Conservation (phyloP, 2,797 vertebrate species). For the Stomatorhinus walkeri region DNA sequence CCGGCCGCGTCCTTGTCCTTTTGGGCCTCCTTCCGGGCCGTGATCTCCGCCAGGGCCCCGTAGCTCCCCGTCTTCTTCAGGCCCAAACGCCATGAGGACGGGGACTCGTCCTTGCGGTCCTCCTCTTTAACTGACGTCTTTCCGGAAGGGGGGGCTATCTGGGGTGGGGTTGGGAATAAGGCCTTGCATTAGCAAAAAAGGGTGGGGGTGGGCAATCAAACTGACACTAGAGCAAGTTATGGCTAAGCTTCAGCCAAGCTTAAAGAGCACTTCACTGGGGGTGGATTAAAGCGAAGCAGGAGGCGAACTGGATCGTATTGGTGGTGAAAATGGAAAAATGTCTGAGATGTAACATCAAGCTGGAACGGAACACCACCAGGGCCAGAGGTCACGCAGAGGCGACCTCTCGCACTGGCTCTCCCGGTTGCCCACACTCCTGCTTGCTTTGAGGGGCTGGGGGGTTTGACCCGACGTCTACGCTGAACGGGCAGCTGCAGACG, state of each 20-base stretch:
- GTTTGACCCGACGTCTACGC: background rate
- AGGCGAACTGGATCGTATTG: background rate
- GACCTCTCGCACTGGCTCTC: background rate
- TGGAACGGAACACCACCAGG: background rate
- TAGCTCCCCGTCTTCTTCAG: slow-evolving; percentile 96
- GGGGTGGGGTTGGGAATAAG: background rate
- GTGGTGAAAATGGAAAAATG: background rate
- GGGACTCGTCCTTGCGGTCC: slow-evolving; percentile 91
- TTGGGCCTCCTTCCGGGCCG: slow-evolving; percentile 88
- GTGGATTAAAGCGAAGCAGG: background rate
- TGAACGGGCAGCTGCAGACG: background rate
- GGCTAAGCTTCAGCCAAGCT: background rate
- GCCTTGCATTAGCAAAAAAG: background rate
- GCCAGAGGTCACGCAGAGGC: background rate
- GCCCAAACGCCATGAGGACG: slow-evolving; percentile 86
- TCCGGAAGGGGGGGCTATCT: slow-evolving; percentile 67
- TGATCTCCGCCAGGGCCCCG: slow-evolving; percentile 90
- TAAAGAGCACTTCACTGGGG: background rate
- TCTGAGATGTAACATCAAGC: background rate
- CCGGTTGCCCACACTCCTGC: background rate
- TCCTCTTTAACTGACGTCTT: slow-evolving; percentile 86
- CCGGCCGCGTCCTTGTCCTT: slow-evolving; percentile 87
- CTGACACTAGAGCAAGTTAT: background rate
- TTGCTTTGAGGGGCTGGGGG: background rate
- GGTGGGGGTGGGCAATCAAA: background rate